Conservation (phyloP, 1,140 invertebrate species). For the Apolygus lucorum region DNA sequence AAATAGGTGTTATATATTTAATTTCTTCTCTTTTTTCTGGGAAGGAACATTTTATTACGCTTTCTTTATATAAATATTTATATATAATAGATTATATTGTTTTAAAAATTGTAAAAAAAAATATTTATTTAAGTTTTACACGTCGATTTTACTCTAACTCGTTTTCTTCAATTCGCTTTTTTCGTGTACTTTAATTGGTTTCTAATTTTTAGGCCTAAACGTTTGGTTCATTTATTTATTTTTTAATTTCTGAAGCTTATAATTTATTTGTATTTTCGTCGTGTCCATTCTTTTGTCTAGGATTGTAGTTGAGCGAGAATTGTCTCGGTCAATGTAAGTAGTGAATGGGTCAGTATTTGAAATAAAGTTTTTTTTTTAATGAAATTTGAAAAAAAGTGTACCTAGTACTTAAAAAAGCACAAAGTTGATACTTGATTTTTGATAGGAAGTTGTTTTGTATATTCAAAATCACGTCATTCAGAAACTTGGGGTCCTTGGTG, state of each 20-base stretch:
- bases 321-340: too few species aligned
- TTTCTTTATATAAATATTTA: constrained; percentile 17
- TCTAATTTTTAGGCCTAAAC: background rate
- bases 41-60: constrained; percentile 15
- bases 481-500: too few species aligned
- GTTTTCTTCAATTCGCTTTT: background rate
- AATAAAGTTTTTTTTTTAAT: too few species aligned
- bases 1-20: constrained; percentile 26
- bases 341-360: too few species aligned
- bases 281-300: too few species aligned
- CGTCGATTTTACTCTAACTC: background rate
- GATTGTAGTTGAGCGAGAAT: too few species aligned
- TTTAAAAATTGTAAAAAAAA: constrained; percentile 15
- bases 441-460: too few species aligned
- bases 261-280: background rate
- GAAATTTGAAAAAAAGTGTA: too few species aligned
- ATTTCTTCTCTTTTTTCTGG: constrained; percentile 21
- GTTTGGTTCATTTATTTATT: background rate
- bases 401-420: too few species aligned
- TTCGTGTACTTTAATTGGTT: background rate
- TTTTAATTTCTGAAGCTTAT: background rate
- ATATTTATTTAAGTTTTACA: background rate
- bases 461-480: too few species aligned
- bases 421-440: too few species aligned
- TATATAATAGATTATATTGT: constrained; percentile 6